Evolutionary conservation across 2,797 vertebrate species (phyloP).

Genomic region (Rachycentron canadum): DNA sequence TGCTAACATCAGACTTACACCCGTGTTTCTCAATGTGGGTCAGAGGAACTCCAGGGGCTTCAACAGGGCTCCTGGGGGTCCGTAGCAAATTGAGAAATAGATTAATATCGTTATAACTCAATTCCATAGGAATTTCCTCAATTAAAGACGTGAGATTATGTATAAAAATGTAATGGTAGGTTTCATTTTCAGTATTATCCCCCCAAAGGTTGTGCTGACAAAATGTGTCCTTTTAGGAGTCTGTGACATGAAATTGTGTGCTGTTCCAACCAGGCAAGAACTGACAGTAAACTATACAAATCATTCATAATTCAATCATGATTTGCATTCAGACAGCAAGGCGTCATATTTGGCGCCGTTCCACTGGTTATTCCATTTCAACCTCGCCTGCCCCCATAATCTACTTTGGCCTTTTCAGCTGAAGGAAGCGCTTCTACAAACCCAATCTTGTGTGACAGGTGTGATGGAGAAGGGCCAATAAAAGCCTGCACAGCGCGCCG

Average conservation of each 20-base stretch:
- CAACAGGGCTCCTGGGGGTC: slow-evolving; percentile 42
- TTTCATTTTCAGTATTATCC: slow-evolving; percentile 18
- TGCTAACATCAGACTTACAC: background rate
- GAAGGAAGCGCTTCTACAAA: slow-evolving; percentile 79
- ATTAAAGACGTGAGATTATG: slow-evolving; percentile 57
- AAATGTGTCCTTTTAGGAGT: slow-evolving; percentile 22
- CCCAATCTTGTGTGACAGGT: slow-evolving; percentile 83
- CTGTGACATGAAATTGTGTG: slow-evolving; percentile 26
- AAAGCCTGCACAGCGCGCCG: slow-evolving; percentile 68
- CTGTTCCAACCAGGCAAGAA: slow-evolving; percentile 22
- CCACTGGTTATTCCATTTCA: slow-evolving; percentile 76
- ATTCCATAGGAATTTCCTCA: slow-evolving; percentile 66
- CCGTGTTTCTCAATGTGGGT: slow-evolving; percentile 61
- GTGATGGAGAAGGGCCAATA: slow-evolving; percentile 84
- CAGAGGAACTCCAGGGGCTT: slow-evolving; percentile 58
- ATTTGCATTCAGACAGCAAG: slow-evolving; percentile 77
- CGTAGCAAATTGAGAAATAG: slow-evolving; percentile 74
- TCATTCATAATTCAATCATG: slow-evolving; percentile 68
- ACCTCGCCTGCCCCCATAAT: slow-evolving; percentile 75
- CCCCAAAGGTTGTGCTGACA: slow-evolving; percentile 23
- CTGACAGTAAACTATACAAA: slow-evolving; percentile 62
- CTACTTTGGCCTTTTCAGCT: slow-evolving; percentile 82
- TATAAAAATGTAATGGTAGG: slow-evolving; percentile 29
- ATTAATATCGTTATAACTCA: slow-evolving; percentile 64
- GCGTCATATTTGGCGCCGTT: slow-evolving; percentile 63